Conservation (phyloP, 2,113 vertebrate genomes). For the Cepphus grylle region DNA sequence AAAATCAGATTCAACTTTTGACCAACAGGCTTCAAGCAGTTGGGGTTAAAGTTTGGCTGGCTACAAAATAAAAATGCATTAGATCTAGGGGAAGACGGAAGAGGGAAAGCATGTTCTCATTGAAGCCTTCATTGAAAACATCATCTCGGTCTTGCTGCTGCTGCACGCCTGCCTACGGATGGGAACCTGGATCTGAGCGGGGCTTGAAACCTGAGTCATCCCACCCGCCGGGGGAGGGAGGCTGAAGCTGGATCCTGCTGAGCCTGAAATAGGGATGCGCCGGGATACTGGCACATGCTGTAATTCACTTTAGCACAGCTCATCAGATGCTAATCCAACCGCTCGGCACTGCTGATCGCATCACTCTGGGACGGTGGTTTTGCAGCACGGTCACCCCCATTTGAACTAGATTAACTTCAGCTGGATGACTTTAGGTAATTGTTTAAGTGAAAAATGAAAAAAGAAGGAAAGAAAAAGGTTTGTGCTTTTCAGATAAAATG, state of each 20-base stretch:
- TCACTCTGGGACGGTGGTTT: not conserved
- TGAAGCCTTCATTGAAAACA: not conserved
- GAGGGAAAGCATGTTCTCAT: not conserved
- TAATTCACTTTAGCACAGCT: not conserved
- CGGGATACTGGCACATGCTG: not conserved
- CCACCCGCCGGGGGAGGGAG: not conserved
- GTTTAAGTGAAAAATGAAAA: not conserved
- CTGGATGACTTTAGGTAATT: not conserved
- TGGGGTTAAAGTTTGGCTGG: not conserved
- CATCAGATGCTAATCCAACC: not conserved
- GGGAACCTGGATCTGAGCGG: accelerated
- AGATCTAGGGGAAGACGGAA: not conserved
- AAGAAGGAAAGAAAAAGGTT: not conserved
- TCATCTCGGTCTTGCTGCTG: not conserved
- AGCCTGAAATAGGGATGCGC: not conserved
- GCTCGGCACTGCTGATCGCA: accelerated
- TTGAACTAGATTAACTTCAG: not conserved
- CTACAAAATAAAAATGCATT: not conserved
- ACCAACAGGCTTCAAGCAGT: not conserved
- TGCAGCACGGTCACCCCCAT: not conserved
- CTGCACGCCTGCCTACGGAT: not conserved
- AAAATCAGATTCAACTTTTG: not conserved
- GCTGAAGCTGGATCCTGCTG: not conserved
- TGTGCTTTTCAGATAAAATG: not conserved
- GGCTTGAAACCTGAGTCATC: not conserved